phyloP scores from a whole-genome alignment of 2,888 invertebrate species.

The Metacarcinus magister region DNA sequence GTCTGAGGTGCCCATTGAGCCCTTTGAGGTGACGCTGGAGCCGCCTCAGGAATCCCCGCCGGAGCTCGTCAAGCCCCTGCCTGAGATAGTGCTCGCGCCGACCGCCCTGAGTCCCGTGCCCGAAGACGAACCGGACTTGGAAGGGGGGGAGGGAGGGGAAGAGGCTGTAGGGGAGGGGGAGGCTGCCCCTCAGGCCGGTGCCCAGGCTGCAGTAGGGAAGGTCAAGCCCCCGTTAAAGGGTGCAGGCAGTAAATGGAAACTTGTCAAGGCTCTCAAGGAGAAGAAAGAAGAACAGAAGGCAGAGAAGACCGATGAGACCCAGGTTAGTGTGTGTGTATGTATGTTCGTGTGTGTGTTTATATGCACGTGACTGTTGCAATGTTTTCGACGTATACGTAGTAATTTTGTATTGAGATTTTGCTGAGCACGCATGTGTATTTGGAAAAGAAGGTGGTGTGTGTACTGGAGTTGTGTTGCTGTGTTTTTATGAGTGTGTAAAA shows the following conservation, averaged over 20 bases:
- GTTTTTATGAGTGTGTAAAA: no score
- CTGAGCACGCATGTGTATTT: neutral
- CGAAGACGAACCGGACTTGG: conserved; percentile 65
- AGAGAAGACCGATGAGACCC: conserved; percentile 72
- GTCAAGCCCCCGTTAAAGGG: conserved; percentile 85
- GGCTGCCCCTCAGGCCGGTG: conserved; percentile 79
- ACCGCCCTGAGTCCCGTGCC: neutral
- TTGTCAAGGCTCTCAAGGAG: conserved; percentile 94
- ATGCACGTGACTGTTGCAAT: neutral
- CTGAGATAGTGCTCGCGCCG: conserved; percentile 59
- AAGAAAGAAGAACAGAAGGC: conserved; percentile 89
- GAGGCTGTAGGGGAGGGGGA: conserved; percentile 74
- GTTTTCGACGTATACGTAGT: neutral
- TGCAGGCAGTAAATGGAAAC: conserved; percentile 94
- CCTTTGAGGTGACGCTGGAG: neutral
- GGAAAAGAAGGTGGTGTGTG: neutral
- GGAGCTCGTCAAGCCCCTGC: conserved; percentile 15
- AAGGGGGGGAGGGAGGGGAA: conserved; percentile 83
- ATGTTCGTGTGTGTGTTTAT: conserved; percentile 49
- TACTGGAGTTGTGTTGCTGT: no score
- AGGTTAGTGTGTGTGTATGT: conserved; percentile 75
- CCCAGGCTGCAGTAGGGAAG: conserved; percentile 81
- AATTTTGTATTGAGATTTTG: neutral
- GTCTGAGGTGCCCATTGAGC: conserved; percentile 44
- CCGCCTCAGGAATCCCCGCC: neutral